Evolutionary conservation across 2,888 invertebrate species (phyloP).

Genomic region (Ganaspis brasiliensis): DNA sequence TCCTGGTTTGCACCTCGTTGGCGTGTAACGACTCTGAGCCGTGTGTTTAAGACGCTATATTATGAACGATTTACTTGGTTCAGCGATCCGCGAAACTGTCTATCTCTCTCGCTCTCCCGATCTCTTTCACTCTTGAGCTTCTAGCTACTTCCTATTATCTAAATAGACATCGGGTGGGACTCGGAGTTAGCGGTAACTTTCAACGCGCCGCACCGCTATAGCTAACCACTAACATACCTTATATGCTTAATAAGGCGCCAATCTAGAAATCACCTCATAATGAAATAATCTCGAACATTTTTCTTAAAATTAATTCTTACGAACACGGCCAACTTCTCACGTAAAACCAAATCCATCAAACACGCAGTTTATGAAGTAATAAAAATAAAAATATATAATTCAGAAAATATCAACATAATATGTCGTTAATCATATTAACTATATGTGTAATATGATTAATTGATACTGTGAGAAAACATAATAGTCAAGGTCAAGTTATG

Average conservation of each 20-base stretch:
- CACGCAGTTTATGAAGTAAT: neutral
- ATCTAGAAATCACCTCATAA: conserved; percentile 22
- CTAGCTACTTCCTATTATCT: conserved; percentile 54
- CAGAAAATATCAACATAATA: too few species aligned
- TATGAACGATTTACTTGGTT: conserved; percentile 57
- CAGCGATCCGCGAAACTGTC: conserved; percentile 60
- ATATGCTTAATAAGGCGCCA: conserved; percentile 28
- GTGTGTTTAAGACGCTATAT: conserved; percentile 46
- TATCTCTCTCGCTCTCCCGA: conserved; percentile 45
- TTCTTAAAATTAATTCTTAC: neutral
- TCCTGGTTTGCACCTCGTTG: conserved; percentile 48
- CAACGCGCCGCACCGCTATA: neutral
- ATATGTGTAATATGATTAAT: too few species aligned
- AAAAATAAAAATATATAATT: too few species aligned
- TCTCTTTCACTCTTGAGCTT: neutral
- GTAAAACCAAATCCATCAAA: neutral
- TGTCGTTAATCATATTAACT: too few species aligned
- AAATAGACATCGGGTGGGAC: conserved; percentile 25
- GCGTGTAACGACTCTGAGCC: conserved; percentile 51
- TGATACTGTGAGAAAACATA: too few species aligned
- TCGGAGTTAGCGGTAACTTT: conserved; percentile 22
- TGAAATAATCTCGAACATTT: neutral
- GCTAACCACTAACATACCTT: neutral
- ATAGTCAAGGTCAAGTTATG: too few species aligned
- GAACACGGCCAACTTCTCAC: neutral